Conservation (phyloP, 2,113 vertebrate genomes). For the Centrocercus urophasianus region DNA sequence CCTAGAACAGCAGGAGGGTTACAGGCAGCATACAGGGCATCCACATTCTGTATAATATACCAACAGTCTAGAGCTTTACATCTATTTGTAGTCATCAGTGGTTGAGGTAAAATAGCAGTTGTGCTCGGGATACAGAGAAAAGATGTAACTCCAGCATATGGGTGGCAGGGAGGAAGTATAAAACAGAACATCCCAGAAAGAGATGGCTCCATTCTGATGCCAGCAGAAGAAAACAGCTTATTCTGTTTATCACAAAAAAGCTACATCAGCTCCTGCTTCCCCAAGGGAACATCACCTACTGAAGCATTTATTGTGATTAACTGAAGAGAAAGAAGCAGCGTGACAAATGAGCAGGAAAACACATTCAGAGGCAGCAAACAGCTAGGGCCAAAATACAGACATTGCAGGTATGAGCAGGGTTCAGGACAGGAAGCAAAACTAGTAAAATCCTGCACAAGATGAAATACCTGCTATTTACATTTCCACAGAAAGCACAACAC, state of each 20-base stretch:
- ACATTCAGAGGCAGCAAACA: neutral
- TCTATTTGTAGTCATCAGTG: neutral
- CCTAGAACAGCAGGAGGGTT: conserved; percentile 61
- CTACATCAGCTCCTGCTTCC: neutral
- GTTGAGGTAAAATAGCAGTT: neutral
- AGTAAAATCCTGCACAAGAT: neutral
- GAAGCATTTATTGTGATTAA: neutral
- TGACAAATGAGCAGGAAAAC: neutral
- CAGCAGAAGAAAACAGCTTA: neutral
- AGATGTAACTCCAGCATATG: neutral
- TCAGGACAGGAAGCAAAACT: neutral
- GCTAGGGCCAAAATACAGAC: neutral
- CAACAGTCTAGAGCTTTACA: neutral
- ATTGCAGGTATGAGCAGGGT: neutral
- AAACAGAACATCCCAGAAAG: neutral
- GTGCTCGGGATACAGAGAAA: neutral
- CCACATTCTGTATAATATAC: neutral
- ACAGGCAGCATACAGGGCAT: neutral
- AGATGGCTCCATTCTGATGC: neutral
- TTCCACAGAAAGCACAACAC: neutral
- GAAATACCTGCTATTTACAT: neutral
- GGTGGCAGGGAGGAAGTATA: neutral
- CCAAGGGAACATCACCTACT: neutral
- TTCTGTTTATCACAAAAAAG: neutral
- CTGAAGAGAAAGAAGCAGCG: neutral